Conservation (phyloP, 2,888 invertebrate genomes). For the Pyrrhia umbra region DNA sequence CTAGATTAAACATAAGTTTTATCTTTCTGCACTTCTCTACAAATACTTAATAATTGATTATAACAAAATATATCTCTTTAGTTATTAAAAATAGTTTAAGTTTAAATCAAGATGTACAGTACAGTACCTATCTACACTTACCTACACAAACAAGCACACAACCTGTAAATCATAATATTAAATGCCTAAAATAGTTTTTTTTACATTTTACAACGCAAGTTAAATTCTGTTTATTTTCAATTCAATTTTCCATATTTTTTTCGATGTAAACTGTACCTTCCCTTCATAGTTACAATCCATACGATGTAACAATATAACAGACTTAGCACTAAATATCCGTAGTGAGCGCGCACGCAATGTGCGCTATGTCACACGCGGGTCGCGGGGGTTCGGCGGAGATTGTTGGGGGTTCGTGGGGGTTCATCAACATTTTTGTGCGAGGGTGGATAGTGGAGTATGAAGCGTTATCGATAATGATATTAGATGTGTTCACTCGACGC, state of each 20-base stretch:
- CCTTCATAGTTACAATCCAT: background rate
- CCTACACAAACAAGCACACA: too few species aligned
- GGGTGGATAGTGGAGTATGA: constrained; percentile 32
- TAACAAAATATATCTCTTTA: too few species aligned
- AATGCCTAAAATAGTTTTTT: too few species aligned
- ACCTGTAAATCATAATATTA: too few species aligned
- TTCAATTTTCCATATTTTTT: background rate
- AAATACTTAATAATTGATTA: too few species aligned
- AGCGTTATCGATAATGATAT: constrained; percentile 52
- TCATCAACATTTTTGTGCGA: constrained; percentile 39
- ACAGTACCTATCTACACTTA: too few species aligned
- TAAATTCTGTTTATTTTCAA: too few species aligned
- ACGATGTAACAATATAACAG: constrained; percentile 7
- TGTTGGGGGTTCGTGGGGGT: background rate
- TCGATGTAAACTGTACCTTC: background rate
- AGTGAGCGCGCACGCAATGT: constrained; percentile 16
- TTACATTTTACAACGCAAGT: too few species aligned
- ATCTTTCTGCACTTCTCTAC: too few species aligned
- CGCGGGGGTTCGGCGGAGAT: background rate
- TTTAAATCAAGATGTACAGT: too few species aligned
- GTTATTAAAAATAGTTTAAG: too few species aligned
- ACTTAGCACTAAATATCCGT: background rate
- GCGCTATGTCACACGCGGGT: constrained; percentile 31
- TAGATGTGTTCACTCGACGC: constrained; percentile 9
- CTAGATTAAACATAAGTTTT: too few species aligned